These are phyloP conservation scores for Trilocha varians DNA, from an alignment of 2,888 invertebrate genomes.

Conservation along the genomic window DNA sequence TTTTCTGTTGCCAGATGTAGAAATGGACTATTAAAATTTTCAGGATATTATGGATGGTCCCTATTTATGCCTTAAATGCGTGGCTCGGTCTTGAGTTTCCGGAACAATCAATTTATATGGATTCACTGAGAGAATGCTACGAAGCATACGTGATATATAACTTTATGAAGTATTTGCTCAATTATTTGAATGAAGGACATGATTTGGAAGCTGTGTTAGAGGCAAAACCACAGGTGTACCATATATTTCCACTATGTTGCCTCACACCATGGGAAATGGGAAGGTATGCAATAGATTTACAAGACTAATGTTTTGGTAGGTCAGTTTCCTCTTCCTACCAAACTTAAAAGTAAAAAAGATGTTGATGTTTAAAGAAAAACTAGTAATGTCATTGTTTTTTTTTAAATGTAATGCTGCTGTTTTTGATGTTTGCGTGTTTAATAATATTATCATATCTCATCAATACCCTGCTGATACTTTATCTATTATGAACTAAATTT, in stretches of 20 bases:
- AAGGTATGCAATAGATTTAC: no score
- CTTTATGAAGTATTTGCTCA: constrained; percentile 95
- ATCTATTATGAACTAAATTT: no score
- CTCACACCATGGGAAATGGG: constrained; percentile 96
- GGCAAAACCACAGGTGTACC: constrained; percentile 87
- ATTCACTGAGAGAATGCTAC: constrained; percentile 94
- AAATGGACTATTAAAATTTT: constrained; percentile 23
- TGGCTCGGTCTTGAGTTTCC: constrained; percentile 93
- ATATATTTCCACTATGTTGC: constrained; percentile 93
- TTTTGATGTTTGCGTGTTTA: no score
- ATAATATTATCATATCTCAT: no score
- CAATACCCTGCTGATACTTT: no score
- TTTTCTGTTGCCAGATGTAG: neutral
- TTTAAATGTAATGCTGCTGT: no score
- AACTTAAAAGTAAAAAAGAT: no score
- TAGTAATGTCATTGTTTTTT: no score
- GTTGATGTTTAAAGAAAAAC: no score
- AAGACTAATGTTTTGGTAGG: no score
- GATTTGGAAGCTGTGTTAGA: constrained; percentile 88
- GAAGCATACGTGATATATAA: constrained; percentile 99
- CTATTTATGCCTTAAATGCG: constrained; percentile 95
- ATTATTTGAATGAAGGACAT: constrained; percentile 90
- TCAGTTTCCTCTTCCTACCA: no score
- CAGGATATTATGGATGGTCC: constrained; percentile 97
- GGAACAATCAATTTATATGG: constrained; percentile 91